Conservation (phyloP, 2,888 invertebrate genomes). For the Gortyna flavago region DNA sequence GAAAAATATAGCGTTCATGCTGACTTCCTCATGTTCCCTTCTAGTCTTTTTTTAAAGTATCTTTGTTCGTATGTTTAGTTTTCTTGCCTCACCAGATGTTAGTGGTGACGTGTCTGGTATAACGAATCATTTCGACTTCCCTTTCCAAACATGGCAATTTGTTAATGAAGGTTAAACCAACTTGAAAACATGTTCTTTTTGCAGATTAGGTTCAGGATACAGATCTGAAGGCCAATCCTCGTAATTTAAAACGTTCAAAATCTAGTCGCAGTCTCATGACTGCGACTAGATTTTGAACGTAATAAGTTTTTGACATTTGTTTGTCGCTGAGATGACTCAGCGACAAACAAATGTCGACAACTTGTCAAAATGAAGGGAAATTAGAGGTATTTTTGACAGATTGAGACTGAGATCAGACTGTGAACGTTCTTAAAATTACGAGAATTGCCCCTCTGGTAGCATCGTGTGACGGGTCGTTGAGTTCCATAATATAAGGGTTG, state of each 20-base stretch:
- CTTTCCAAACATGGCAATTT: neutral
- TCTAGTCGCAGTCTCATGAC: too few species aligned
- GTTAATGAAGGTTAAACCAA: neutral
- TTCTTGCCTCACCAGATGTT: neutral
- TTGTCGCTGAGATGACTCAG: too few species aligned
- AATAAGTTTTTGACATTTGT: too few species aligned
- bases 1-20: slow-evolving; percentile 32
- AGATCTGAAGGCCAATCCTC: too few species aligned
- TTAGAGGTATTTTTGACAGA: too few species aligned
- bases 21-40: slow-evolving; percentile 13
- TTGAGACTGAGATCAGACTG: too few species aligned
- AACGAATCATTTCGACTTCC: neutral
- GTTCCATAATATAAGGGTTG: neutral
- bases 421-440: too few species aligned
- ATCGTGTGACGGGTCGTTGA: neutral
- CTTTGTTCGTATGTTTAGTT: slow-evolving; percentile 24
- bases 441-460: too few species aligned
- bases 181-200: neutral
- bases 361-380: too few species aligned
- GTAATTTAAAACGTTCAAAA: too few species aligned
- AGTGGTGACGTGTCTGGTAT: neutral
- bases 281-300: too few species aligned
- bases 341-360: too few species aligned
- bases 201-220: neutral
- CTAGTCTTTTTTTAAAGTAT: slow-evolving; percentile 19